Evolutionary conservation across 2,888 invertebrate genomes (phyloP).

Genomic region (Rotaria sp.): DNA sequence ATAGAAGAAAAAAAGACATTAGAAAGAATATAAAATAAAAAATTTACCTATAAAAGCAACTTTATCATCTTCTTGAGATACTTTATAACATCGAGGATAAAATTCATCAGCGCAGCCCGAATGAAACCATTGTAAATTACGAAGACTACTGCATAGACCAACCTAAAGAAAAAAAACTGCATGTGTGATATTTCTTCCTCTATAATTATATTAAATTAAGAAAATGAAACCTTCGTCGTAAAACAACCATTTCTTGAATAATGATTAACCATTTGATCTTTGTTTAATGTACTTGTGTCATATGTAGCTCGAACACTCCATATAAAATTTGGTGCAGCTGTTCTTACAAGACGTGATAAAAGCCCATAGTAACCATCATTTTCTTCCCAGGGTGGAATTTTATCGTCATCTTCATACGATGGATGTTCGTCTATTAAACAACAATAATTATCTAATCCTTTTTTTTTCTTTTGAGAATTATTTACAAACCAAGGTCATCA

Average conservation of each 20-base stretch:
- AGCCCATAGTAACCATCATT: constrained; percentile 56
- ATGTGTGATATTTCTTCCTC: background rate
- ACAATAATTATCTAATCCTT: background rate
- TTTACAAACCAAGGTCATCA: constrained; percentile 13
- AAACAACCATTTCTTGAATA: constrained; percentile 74
- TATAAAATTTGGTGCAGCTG: constrained; percentile 44
- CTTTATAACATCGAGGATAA: constrained; percentile 78
- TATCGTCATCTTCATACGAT: constrained; percentile 44
- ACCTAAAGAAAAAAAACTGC: constrained; percentile 43
- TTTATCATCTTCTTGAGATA: constrained; percentile 56
- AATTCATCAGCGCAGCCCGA: constrained; percentile 65
- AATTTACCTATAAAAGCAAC: constrained; percentile 48
- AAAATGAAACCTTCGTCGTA: constrained; percentile 72
- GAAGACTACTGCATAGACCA: constrained; percentile 50
- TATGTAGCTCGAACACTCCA: constrained; percentile 64
- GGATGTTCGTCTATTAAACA: background rate
- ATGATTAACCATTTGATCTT: constrained; percentile 69
- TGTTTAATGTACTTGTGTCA: constrained; percentile 75
- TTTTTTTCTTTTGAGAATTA: background rate
- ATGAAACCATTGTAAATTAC: constrained; percentile 50
- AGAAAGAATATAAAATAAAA: background rate
- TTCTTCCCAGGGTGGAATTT: constrained; percentile 52
- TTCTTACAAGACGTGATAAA: constrained; percentile 54
- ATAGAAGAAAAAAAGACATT: background rate
- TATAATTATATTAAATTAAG: background rate